These are phyloP conservation scores for Syritta pipiens DNA, from an alignment of 2,888 invertebrate genomes.

Conservation along the genomic window DNA sequence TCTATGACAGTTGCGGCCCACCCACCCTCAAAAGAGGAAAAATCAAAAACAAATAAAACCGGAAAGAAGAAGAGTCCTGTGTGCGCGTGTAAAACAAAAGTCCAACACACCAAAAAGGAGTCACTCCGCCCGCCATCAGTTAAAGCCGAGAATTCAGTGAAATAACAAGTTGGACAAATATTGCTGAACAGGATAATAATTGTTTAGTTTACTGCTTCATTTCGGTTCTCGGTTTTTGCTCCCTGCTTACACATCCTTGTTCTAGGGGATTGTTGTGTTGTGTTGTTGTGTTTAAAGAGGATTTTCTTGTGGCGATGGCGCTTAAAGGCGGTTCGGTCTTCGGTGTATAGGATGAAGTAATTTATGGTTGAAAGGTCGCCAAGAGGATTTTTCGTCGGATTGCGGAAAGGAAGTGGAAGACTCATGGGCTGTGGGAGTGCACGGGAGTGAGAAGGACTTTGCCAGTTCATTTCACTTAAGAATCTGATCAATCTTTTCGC, in stretches of 20 bases:
- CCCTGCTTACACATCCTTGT: neutral
- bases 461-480: slow-evolving; percentile 27
- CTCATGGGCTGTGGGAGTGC: neutral
- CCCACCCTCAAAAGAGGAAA: neutral
- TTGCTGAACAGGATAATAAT: slow-evolving; percentile 53
- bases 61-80: slow-evolving; percentile 6
- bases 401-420: slow-evolving; percentile 1
- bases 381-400: slow-evolving; percentile 8
- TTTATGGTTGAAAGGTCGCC: slow-evolving; percentile 30
- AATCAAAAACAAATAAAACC: slow-evolving; percentile 16
- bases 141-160: slow-evolving; percentile 1
- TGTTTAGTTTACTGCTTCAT: slow-evolving; percentile 49
- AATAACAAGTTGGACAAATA: slow-evolving; percentile 49
- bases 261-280: neutral
- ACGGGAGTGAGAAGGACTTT: neutral
- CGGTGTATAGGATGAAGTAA: slow-evolving; percentile 27
- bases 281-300: slow-evolving; percentile 26
- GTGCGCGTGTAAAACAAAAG: neutral
- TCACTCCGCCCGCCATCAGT: neutral
- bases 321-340: slow-evolving; percentile 27
- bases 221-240: slow-evolving; percentile 32
- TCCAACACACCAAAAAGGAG: neutral
- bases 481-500: slow-evolving; percentile 15
- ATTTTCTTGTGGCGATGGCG: slow-evolving; percentile 44
- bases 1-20: neutral